Conservation (phyloP, 2,113 vertebrate species). For the Cinclus mexicanus region DNA sequence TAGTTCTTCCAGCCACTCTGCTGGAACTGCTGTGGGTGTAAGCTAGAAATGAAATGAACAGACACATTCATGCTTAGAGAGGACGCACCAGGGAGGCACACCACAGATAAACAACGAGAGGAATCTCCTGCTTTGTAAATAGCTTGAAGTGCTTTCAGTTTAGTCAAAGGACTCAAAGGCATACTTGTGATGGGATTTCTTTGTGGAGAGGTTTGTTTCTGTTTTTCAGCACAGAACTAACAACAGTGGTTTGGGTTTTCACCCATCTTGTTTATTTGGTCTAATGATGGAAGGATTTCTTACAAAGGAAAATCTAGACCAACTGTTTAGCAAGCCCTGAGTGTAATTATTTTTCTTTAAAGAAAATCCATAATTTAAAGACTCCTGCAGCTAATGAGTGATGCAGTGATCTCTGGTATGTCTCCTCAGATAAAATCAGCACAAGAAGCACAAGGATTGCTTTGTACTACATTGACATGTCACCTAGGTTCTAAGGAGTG, state of each 20-base stretch:
- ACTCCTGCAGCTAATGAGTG: neutral
- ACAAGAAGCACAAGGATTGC: neutral
- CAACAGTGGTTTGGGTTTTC: neutral
- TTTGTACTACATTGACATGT: neutral
- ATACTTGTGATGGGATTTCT: neutral
- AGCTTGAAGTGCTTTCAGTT: slow-evolving; percentile 10
- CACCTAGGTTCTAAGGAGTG: neutral
- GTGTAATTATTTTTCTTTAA: neutral
- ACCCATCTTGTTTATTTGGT: neutral
- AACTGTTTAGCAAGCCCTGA: neutral
- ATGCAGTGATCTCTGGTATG: neutral
- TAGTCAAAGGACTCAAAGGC: neutral
- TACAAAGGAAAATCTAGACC: neutral
- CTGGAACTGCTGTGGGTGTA: neutral
- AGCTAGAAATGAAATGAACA: neutral
- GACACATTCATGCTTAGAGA: neutral
- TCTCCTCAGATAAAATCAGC: neutral
- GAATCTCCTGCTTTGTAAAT: slow-evolving; percentile 44
- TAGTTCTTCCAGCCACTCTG: neutral
- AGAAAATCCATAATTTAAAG: neutral
- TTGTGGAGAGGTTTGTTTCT: neutral
- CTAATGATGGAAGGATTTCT: neutral
- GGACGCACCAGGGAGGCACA: neutral
- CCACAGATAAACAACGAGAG: slow-evolving; percentile 13
- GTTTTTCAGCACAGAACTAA: neutral